Percentiles rank a stretch among this genome's conserved stretches.
phyloP scores from a whole-genome alignment of 2,113 vertebrate genomes.

The Syrmaticus mikado region DNA sequence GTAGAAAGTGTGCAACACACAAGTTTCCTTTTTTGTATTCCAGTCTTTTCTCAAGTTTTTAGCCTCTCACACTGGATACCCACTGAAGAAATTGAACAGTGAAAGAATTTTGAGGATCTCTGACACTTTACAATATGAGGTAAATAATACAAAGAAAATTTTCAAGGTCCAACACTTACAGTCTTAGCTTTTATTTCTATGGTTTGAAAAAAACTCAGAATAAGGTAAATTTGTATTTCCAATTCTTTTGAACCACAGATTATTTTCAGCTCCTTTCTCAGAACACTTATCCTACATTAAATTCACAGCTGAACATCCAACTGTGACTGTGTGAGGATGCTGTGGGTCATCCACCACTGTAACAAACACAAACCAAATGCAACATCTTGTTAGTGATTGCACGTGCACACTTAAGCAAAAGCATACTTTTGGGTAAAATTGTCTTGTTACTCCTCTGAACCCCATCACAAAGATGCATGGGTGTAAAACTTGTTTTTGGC shows the following conservation, averaged over 20 bases:
- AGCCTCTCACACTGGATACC: constrained; percentile 54
- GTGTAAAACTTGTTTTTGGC: background rate
- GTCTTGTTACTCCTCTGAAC: background rate
- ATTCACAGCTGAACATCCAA: background rate
- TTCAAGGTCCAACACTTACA: background rate
- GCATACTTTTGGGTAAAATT: background rate
- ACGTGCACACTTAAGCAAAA: background rate
- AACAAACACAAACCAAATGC: background rate
- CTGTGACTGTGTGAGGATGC: background rate
- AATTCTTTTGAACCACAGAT: background rate
- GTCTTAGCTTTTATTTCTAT: background rate
- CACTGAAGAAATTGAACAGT: constrained; percentile 15
- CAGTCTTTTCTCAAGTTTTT: constrained; percentile 67
- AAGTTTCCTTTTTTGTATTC: constrained; percentile 2
- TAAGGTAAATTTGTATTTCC: background rate
- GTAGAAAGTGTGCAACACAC: background rate
- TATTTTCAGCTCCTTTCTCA: background rate
- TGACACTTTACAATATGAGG: constrained; percentile 68
- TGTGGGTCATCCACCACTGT: background rate
- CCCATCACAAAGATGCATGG: background rate
- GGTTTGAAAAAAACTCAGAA: background rate
- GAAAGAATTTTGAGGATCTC: constrained; percentile 50
- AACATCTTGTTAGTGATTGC: background rate
- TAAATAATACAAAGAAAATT: constrained; percentile 20
- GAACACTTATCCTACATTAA: background rate